phyloP scores from a whole-genome alignment of 2,113 vertebrate species.

The Nipponia nippon region DNA sequence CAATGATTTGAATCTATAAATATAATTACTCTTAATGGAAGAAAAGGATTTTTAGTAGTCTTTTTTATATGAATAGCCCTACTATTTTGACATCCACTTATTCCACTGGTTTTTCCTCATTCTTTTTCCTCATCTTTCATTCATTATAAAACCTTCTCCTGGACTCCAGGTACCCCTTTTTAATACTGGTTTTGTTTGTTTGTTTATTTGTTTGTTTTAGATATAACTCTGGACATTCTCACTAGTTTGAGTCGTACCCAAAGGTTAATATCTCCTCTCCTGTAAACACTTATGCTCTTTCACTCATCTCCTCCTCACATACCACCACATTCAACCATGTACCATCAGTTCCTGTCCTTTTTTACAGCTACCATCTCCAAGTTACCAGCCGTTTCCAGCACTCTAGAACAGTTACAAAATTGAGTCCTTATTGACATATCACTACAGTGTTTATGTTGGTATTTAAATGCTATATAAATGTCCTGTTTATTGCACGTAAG shows the following conservation, averaged over 20 bases:
- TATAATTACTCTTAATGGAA: background rate
- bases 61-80: background rate
- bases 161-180: background rate
- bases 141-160: background rate
- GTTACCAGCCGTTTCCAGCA: background rate
- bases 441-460: background rate
- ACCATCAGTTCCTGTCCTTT: background rate
- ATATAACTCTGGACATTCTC: background rate
- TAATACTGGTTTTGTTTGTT: background rate
- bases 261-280: background rate
- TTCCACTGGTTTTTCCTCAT: background rate
- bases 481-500: background rate
- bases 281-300: background rate
- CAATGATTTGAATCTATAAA: background rate
- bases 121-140: background rate
- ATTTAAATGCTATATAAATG: background rate
- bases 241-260: background rate
- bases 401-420: background rate
- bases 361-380: background rate
- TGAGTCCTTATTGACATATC: background rate
- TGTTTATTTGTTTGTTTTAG: background rate
- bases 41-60: background rate
- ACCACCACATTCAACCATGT: background rate
- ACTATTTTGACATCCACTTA: background rate
- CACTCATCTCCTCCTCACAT: background rate